These are phyloP conservation scores for Drosophila ironensis DNA, from an alignment of 1,140 invertebrate genomes.

Conservation along the genomic window DNA sequence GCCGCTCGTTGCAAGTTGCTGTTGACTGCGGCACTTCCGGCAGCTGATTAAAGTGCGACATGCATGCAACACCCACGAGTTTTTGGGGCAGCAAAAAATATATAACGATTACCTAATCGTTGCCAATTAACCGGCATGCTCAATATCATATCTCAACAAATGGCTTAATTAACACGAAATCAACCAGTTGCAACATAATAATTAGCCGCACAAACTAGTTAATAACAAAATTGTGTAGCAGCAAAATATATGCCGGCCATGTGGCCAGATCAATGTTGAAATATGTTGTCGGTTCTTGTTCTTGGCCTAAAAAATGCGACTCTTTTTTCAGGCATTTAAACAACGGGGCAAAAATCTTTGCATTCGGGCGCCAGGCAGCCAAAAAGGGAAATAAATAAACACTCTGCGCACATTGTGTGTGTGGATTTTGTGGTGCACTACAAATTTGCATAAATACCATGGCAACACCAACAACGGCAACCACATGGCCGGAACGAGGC, in stretches of 20 bases:
- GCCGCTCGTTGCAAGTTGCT: constrained; percentile 2
- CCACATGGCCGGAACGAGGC: constrained; percentile 4
- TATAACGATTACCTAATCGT: constrained; percentile 20
- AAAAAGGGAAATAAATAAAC: constrained; percentile 60
- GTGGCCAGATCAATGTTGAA: constrained; percentile 14
- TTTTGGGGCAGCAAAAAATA: too few species aligned
- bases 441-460: constrained; percentile 79
- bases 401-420: constrained; percentile 54
- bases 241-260: background rate
- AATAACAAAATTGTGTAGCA: constrained; percentile 20
- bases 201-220: constrained; percentile 32
- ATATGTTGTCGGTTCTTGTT: constrained; percentile 1
- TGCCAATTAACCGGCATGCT: constrained; percentile 16
- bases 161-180: constrained; percentile 27
- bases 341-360: constrained; percentile 31
- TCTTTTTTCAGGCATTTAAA: constrained; percentile 21
- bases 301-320: constrained; percentile 5
- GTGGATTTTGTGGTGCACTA: constrained; percentile 59
- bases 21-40: constrained; percentile 48
- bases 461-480: constrained; percentile 33
- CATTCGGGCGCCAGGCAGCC: constrained; percentile 42
- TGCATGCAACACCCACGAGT: too few species aligned
- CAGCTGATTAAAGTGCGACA: constrained; percentile 1
- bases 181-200: constrained; percentile 29
- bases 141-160: too few species aligned